Conservation (phyloP, 2,888 invertebrate species). For the Augiades crinisus region DNA sequence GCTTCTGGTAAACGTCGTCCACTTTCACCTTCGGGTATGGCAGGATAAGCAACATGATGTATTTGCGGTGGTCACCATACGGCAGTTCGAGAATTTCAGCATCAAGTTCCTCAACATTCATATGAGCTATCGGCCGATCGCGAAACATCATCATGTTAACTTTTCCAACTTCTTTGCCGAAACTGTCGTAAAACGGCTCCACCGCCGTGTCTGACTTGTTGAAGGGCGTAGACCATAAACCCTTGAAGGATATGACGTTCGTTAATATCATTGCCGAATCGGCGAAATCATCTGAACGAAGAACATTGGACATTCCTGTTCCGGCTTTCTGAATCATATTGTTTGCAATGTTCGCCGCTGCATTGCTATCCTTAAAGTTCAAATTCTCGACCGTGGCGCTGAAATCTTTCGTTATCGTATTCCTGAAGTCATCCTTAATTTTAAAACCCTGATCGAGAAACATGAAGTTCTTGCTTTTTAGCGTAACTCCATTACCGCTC, state of each 20-base stretch:
- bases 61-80: slow-evolving; percentile 80
- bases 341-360: slow-evolving; percentile 59
- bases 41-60: slow-evolving; percentile 84
- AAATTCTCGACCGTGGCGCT: slow-evolving; percentile 58
- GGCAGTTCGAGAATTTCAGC: slow-evolving; percentile 85
- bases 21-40: slow-evolving; percentile 80
- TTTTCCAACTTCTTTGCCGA: slow-evolving; percentile 68
- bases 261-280: slow-evolving; percentile 84
- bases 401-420: slow-evolving; percentile 54
- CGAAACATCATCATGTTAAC: slow-evolving; percentile 91
- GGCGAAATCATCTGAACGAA: slow-evolving; percentile 73
- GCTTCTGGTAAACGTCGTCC: slow-evolving; percentile 71
- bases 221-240: slow-evolving; percentile 83
- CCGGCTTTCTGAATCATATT: slow-evolving; percentile 60
- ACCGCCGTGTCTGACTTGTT: slow-evolving; percentile 76
- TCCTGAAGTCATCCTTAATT: slow-evolving; percentile 47
- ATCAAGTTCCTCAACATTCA: slow-evolving; percentile 76
- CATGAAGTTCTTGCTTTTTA: slow-evolving; percentile 65
- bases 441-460: slow-evolving; percentile 62
- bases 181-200: slow-evolving; percentile 83
- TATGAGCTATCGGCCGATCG: slow-evolving; percentile 80
- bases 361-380: slow-evolving; percentile 58
- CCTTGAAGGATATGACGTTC: slow-evolving; percentile 86
- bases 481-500: slow-evolving; percentile 51
- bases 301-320: slow-evolving; percentile 62